These are phyloP conservation scores for Baronia brevicornis DNA, from an alignment of 2,888 invertebrate species.

Conservation along the genomic window DNA sequence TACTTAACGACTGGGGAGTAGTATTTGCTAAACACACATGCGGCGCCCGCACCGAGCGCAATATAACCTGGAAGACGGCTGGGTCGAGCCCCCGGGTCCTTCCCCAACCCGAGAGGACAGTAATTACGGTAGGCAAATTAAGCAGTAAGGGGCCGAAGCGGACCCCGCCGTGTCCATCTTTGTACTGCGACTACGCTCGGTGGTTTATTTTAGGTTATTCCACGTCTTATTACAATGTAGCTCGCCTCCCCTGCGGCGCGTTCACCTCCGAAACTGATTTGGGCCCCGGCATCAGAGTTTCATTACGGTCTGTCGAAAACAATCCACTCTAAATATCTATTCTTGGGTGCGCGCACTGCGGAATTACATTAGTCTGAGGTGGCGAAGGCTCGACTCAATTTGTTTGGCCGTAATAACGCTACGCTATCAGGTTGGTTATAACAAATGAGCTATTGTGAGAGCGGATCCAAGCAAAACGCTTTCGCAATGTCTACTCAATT, in stretches of 20 bases:
- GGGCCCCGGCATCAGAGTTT: slow-evolving; percentile 71
- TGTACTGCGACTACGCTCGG: slow-evolving; percentile 43
- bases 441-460: slow-evolving; percentile 73
- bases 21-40: slow-evolving; percentile 72
- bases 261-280: slow-evolving; percentile 72
- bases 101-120: slow-evolving; percentile 72
- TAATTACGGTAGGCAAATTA: slow-evolving; percentile 78
- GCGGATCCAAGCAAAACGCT: slow-evolving; percentile 65
- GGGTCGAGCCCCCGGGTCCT: slow-evolving; percentile 64
- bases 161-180: slow-evolving; percentile 66
- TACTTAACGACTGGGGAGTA: slow-evolving; percentile 72
- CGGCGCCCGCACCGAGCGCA: slow-evolving; percentile 70
- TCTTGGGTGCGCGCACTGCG: slow-evolving; percentile 71
- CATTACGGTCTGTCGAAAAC: slow-evolving; percentile 77
- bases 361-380: slow-evolving; percentile 76
- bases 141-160: slow-evolving; percentile 68
- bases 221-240: slow-evolving; percentile 73
- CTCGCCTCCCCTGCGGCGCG: slow-evolving; percentile 70
- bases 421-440: slow-evolving; percentile 69
- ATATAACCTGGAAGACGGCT: slow-evolving; percentile 71
- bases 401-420: slow-evolving; percentile 73
- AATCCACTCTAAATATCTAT: slow-evolving; percentile 76
- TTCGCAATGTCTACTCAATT: slow-evolving; percentile 60
- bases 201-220: slow-evolving; percentile 74
- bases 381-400: slow-evolving; percentile 76